Base-by-base conservation (phyloP, 37 sponge, comb jelly and placozoan species). In the Aplysina aerophoba region DNA sequence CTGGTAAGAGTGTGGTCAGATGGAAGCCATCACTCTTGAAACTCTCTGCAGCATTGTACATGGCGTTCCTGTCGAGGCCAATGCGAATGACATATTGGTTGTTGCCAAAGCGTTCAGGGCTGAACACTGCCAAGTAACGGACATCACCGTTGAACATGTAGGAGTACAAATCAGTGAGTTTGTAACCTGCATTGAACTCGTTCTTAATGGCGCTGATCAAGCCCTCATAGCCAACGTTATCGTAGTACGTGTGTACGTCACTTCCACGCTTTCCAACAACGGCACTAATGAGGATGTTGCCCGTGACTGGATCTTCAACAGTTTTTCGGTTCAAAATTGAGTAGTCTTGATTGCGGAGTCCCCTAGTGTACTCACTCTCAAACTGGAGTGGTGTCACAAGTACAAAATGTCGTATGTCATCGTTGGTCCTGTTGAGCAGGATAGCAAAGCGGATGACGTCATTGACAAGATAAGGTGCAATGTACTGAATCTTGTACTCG, bases 351-450 rank as follows among this genome's bases (percentile, higher is more conserved):
- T 1, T 0, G 1, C 54, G 44, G 0, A 50, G 54, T 16, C 50
- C 53, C 39, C 3, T 24, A 1, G 31, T 44, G 39, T 75, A 75
- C 15, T 21, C 3, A 11, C 16, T 41, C 44, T 36, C 14, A 36
- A 75, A 75, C 6, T 41, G 20, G 21, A 16, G 16, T 40, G 78
- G 78, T 24, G 54, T 75, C n/a, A 41, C 21, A 22, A 19, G 16
- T 36, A 40, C 13, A 41, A 53, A 75, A 54, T 75, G 24, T 15
- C 0, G 11, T 2, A 36, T 40, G 53, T 30, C 78, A 75, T 75
- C 78, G 25, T 2, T 75, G 17, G 78, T 75, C 78, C 78, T 53
- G 54, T 75, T 75, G 25, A 75, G n/a, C 0, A 75, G 44, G 24
- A 50, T 25, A 12, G 39, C 20, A 41, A 36, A 75, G 3, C n/a